Conservation (phyloP, 2,797 vertebrate species). For the Vireo griseus region DNA sequence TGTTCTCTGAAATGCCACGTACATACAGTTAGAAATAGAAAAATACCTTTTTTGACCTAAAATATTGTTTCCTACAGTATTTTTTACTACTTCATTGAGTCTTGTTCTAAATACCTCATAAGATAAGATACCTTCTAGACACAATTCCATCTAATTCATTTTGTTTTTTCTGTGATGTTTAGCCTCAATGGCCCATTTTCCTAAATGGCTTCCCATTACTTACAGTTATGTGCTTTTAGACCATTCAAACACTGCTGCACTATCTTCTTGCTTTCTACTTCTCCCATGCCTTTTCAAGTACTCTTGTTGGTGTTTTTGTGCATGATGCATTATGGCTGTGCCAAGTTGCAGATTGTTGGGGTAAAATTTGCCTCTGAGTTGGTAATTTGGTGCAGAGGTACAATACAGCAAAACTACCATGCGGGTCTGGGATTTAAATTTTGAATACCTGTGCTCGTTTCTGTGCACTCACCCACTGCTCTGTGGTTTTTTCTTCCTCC, state of each 20-base stretch:
- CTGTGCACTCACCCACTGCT: not conserved
- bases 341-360: not conserved
- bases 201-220: not conserved
- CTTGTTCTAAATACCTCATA: not conserved
- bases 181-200: not conserved
- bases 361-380: not conserved
- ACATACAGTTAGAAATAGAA: not conserved
- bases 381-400: not conserved
- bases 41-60: not conserved
- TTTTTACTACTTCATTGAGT: not conserved
- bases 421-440: not conserved
- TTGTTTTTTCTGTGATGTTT: not conserved
- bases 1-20: not conserved
- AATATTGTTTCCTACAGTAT: not conserved
- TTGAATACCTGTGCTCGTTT: not conserved
- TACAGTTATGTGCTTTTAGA: not conserved
- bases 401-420: not conserved
- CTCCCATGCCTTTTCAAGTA: not conserved
- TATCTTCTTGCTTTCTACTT: not conserved
- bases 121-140: not conserved
- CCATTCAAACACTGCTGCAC: not conserved
- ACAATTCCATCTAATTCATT: not conserved
- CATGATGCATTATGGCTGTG: not conserved
- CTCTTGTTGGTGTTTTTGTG: not conserved
- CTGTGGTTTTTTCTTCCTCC: not conserved